phyloP scores from a whole-genome alignment of 2,797 vertebrate genomes.

The Loriculus beryllinus region DNA sequence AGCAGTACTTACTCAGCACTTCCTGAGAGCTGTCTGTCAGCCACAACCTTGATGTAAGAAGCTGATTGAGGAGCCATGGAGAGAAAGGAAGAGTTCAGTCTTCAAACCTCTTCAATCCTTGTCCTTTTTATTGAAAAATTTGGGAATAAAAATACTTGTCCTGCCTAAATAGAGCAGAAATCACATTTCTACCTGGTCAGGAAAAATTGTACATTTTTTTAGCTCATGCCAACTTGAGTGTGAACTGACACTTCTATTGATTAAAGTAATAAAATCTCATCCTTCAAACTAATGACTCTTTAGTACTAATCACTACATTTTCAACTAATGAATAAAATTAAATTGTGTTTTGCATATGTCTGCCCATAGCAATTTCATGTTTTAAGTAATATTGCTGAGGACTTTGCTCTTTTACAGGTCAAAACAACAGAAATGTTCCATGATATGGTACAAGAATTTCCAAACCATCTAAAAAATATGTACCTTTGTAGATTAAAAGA shows the following conservation, averaged over 20 bases:
- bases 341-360: neutral
- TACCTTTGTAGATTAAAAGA: neutral
- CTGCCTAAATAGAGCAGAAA: neutral
- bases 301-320: neutral
- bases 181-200: neutral
- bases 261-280: neutral
- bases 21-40: neutral
- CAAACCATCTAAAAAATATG: neutral
- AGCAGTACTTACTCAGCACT: neutral
- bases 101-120: neutral
- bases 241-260: neutral
- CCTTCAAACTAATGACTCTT: neutral
- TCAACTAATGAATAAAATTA: neutral
- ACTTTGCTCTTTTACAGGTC: neutral
- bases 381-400: neutral
- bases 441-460: neutral
- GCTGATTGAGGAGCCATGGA: neutral
- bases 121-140: neutral
- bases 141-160: neutral
- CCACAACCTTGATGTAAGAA: neutral
- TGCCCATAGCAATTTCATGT: neutral
- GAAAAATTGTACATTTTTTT: accelerated
- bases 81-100: neutral
- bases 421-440: neutral
- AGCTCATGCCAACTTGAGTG: neutral